A percentile compares a stretch with the other conserved stretches of the same genome.
phyloP scores from a whole-genome alignment of 2,888 invertebrate genomes.

The Cheilosia soror region DNA sequence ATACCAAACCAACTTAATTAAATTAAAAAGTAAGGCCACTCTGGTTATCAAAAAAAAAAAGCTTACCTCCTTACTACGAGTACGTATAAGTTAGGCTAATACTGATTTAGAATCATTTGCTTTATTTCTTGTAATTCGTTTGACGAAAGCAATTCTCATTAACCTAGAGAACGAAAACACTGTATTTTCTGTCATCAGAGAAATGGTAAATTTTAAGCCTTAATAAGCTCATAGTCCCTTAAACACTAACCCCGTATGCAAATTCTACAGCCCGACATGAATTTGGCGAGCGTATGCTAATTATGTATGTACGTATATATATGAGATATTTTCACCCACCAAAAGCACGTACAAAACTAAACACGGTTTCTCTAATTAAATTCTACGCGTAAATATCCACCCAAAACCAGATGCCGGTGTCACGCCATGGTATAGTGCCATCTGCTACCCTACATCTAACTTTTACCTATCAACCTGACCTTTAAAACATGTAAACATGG shows the following conservation, averaged over 20 bases:
- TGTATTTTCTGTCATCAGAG: no score
- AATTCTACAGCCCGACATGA: conserved; percentile 12
- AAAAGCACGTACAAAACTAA: conserved; percentile 48
- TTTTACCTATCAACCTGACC: conserved; percentile 57
- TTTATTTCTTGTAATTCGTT: no score
- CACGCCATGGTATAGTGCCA: neutral
- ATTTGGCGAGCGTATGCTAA: conserved; percentile 20
- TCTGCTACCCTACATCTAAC: neutral
- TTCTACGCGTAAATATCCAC: conserved; percentile 59
- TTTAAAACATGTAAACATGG: conserved; percentile 70
- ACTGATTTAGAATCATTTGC: no score
- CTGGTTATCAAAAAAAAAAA: no score
- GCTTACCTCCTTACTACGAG: no score
- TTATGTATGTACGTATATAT: neutral
- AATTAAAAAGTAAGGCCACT: no score
- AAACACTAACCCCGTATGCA: neutral
- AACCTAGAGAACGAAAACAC: neutral
- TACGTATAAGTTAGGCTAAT: no score
- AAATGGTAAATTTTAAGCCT: neutral
- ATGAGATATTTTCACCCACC: conserved; percentile 1
- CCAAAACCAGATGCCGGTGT: conserved; percentile 8
- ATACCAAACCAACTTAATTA: no score
- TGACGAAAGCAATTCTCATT: no score
- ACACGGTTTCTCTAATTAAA: conserved; percentile 70
- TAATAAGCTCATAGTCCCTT: conserved; percentile 6